Percentiles rank a stretch among this genome's conserved stretches.
Evolutionary conservation across 2,888 invertebrate genomes (phyloP).

Genomic region (Apomyelois bistriatella): DNA sequence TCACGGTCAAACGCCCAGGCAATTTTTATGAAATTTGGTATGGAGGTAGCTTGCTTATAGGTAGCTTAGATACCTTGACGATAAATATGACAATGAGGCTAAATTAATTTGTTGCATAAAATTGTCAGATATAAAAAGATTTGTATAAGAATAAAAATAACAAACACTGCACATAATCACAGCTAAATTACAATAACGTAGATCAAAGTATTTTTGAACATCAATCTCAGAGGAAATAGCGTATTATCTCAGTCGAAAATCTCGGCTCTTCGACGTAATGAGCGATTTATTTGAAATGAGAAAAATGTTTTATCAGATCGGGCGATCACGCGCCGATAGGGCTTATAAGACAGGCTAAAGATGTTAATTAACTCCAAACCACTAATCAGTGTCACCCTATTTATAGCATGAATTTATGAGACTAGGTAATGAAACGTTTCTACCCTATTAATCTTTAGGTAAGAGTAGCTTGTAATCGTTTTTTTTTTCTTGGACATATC

Average conservation of each 20-base stretch:
- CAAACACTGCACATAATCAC: neutral
- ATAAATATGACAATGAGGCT: too few species aligned
- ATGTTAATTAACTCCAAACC: constrained; percentile 36
- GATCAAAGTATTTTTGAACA: constrained; percentile 35
- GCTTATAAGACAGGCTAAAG: constrained; percentile 21
- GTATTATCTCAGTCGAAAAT: constrained; percentile 43
- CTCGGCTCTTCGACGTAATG: constrained; percentile 48
- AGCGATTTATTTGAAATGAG: constrained; percentile 56
- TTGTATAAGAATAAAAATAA: neutral
- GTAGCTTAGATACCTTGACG: too few species aligned
- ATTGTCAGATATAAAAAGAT: neutral
- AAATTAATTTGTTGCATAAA: too few species aligned
- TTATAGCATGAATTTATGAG: constrained; percentile 10
- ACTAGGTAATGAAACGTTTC: neutral
- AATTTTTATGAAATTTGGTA: too few species aligned
- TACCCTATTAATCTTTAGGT: neutral
- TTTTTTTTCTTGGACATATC: too few species aligned
- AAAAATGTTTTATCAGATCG: constrained; percentile 52
- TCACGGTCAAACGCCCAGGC: too few species aligned
- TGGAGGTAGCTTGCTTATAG: too few species aligned
- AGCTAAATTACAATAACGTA: constrained; percentile 29
- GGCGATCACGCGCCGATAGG: constrained; percentile 19
- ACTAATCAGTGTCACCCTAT: constrained; percentile 19
- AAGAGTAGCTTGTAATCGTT: too few species aligned
- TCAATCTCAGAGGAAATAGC: constrained; percentile 39